Base-by-base conservation (phyloP, 1,140 invertebrate genomes). In the Macrotrachela quadricornifera region DNA sequence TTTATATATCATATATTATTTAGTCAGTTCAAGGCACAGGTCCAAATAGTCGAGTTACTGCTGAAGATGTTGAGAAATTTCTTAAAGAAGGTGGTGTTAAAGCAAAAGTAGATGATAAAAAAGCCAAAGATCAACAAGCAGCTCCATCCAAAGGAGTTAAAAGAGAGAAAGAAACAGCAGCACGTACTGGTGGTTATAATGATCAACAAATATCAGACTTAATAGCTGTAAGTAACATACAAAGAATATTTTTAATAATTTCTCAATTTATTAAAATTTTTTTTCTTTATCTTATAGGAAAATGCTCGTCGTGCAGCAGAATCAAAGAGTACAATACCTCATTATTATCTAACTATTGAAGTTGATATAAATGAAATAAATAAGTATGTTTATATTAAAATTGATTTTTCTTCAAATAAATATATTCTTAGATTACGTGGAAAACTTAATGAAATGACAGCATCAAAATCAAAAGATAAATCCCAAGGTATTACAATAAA, bases 281-380 rank as follows among this genome's bases (percentile, higher is more conserved):
- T 16, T 30, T 30, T 18, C 46, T 15, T 18, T 18, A 16, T 47
- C 46, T 30, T 6, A 4, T 38, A 44, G 10, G 48, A 49, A 0
- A 56, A 42, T 64, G 91, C 90, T 9, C 86, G 87, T 69, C 72
- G 91, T 57, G 74, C 99, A 17, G 66, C 81, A 0, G 78, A 86
- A 63, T 95, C 92, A 38, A 99, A 99, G 74, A 69, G 77, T 63
- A 78, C 75, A 36, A 88, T 99, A 65, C 94, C 94, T 21, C 92
- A 97, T 71, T 99, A 95, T 72, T 96, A 96, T 69, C 72, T 96
- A 0, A 80, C 80, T 0, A 75, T 81, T 36, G 87, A 95, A 55
- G 74, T 91, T 40, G 77, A 80, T 62, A 79, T 95, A 61, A 87
- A 95, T 62, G 77, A 78, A 59, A 70, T 75, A 49, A 67, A 80